Evolutionary conservation across 1,140 invertebrate genomes (phyloP), one percentile per base, ranked within the genome.

Genomic region (Drosophila setifemur): DNA sequence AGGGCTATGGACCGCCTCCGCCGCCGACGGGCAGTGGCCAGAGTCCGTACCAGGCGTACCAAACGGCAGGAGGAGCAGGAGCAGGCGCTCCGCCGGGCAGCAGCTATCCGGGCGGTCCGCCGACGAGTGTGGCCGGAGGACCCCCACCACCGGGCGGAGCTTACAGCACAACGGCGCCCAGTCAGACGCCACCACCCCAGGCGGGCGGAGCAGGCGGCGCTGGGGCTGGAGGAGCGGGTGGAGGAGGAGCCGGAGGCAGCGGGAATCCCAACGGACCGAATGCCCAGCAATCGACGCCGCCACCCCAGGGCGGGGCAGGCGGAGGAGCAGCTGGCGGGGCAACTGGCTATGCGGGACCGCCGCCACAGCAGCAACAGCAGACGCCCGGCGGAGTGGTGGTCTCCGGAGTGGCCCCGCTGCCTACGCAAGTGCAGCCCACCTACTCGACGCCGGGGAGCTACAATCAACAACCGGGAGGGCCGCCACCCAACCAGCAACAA

Each of bases 101-200:
- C 39, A 81, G 58, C 18, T 85, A 85, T 29, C 79, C 79, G 1
- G 78, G 79, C 0, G 68, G 71, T 16, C 68, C 49, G n/a, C 64
- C 29, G 8, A 49, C 52, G 0, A 72, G 71, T 21, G 79, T 78
- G 4, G 79, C 58, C 1, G 82, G 73, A 11, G 68, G 69, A 5
- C 79, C 77, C 0, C 78, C 86, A 7, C 78, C 83, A 8, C 75
- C 87, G 14, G 66, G 83, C 6, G 74, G 76, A 0, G 57, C 52
- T 4, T 90, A 90, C 19, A 89, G 79, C 60, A 89, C 83, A 6
- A 70, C 67, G 11, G 77, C 89, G 12, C 89, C 89, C 3, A 88
- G 88, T 21, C 89, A 90, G 47, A 90, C 89, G 9, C 89, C 89
- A 5, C 89, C 89, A 50, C 88, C 89, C 0, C 54, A 64, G 37